Evolutionary conservation across 2,113 vertebrate species (phyloP).

Genomic region (Aptenodytes patagonicus): DNA sequence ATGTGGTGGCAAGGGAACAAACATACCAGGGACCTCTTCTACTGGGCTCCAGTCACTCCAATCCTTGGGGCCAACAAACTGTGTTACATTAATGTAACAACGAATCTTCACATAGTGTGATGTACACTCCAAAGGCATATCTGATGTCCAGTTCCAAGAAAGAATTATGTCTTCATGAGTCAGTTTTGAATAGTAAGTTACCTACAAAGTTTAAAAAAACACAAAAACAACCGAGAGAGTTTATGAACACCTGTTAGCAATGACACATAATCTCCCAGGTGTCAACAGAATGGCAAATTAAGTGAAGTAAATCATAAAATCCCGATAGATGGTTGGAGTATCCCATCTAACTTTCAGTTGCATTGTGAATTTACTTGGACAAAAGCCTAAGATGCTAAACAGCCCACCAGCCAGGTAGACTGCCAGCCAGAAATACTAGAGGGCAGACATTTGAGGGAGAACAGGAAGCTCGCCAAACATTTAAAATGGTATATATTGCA

Average conservation of each 20-base stretch:
- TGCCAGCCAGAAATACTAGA: background rate
- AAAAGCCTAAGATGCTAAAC: background rate
- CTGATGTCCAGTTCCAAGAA: slow-evolving; percentile 76
- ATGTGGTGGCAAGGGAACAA: background rate
- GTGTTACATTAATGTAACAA: slow-evolving; percentile 51
- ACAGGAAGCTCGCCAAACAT: background rate
- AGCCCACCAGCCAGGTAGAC: background rate
- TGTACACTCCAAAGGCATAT: slow-evolving; percentile 74
- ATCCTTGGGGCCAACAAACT: slow-evolving; percentile 57
- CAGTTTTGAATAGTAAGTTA: slow-evolving; percentile 53
- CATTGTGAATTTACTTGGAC: background rate
- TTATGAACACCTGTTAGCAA: background rate
- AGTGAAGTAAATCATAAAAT: background rate
- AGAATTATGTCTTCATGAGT: slow-evolving; percentile 22
- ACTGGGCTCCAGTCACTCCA: slow-evolving; percentile 76
- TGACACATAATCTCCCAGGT: background rate
- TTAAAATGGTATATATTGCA: background rate
- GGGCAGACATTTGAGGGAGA: background rate
- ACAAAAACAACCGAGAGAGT: background rate
- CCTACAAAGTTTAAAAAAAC: slow-evolving; percentile 35
- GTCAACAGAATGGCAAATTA: background rate
- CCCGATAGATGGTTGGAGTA: background rate
- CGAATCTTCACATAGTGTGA: slow-evolving; percentile 68
- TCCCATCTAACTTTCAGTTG: background rate
- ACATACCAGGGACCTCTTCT: slow-evolving; percentile 67